Evolutionary conservation across 2,797 vertebrate genomes (phyloP), one percentile per base, ranked within the genome.

Genomic region (Brotogeris chrysoptera): DNA sequence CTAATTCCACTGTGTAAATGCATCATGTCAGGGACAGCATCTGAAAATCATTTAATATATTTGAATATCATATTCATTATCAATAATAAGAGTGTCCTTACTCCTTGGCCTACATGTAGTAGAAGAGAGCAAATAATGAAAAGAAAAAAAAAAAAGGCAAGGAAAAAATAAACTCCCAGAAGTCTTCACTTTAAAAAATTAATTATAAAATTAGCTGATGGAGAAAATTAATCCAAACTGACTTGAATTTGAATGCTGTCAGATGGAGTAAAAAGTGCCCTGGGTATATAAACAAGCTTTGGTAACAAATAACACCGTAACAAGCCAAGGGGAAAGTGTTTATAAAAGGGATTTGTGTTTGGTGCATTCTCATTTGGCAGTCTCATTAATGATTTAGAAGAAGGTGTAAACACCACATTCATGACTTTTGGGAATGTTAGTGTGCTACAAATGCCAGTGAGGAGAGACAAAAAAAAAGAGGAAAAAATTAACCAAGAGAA

Each of bases 331-430:
- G 93, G 95, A 94, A 96, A 95, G 65, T 96, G 93, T 97, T 97
- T 97, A 93, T 97, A 96, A 93, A 77, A 87, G 84, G 96, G 93
- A 97, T 95, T 94, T 95, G 93, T 97, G 91, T 92, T 95, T 93
- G 86, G 86, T 71, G 84, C 80, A 91, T 96, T 97, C 92, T 93
- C 90, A 93, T 92, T 95, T 96, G 96, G 95, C 97, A 95, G 66
- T 71, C 95, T 86, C 95, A 97, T 97, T 97, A 98, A 98, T 95
- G 95, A 96, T 97, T 97, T 97, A 91, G 63, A 97, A 95, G 89
- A 97, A 96, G 95, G 91, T 96, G 92, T 90, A 97, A 98, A 97
- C 92, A 96, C 88, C 87, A 96, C 93, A 94, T 95, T 97, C 97
- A 96, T 79, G 97, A 97, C 97, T 97, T 97, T 95, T 95, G 90